These are phyloP conservation scores for Helleia helle DNA, from an alignment of 2,888 invertebrate species.

Conservation along the genomic window DNA sequence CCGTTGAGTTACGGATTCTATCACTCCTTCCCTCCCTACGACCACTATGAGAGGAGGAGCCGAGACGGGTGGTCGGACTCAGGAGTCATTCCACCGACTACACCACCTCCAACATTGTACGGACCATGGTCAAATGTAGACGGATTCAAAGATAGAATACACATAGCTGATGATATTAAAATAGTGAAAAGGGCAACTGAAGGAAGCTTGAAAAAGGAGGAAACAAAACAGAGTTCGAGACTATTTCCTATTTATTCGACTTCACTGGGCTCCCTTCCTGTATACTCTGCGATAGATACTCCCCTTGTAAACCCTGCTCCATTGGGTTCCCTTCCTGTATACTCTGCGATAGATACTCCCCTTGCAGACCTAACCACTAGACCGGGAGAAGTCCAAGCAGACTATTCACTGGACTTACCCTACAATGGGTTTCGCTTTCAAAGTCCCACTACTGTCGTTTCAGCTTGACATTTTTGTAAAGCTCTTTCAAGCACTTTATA, in stretches of 20 bases:
- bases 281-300: slow-evolving; percentile 41
- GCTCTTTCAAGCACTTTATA: slow-evolving; percentile 41
- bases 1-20: slow-evolving; percentile 85
- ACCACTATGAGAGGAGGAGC: slow-evolving; percentile 61
- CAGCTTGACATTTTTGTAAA: slow-evolving; percentile 55
- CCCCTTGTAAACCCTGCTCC: slow-evolving; percentile 34
- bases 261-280: slow-evolving; percentile 28
- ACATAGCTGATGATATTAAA: slow-evolving; percentile 24
- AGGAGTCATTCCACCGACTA: slow-evolving; percentile 42
- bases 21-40: slow-evolving; percentile 68
- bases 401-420: slow-evolving; percentile 60
- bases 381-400: slow-evolving; percentile 63
- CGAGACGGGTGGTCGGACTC: slow-evolving; percentile 46
- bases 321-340: slow-evolving; percentile 30
- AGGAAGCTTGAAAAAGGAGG: slow-evolving; percentile 3
- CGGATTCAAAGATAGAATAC: slow-evolving; percentile 41
- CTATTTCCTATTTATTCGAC: slow-evolving; percentile 44
- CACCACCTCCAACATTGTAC: slow-evolving; percentile 28
- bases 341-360: slow-evolving; percentile 40
- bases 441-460: slow-evolving; percentile 66
- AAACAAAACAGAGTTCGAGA: slow-evolving; percentile 30
- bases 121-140: slow-evolving; percentile 32
- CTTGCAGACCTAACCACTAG: slow-evolving; percentile 47
- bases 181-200: slow-evolving; percentile 21
- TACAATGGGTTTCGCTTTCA: slow-evolving; percentile 67